A percentile compares a stretch with the other conserved stretches of the same genome.
These are phyloP conservation scores for Argynnis bischoffii DNA, from an alignment of 2,888 invertebrate genomes.

Conservation along the genomic window DNA sequence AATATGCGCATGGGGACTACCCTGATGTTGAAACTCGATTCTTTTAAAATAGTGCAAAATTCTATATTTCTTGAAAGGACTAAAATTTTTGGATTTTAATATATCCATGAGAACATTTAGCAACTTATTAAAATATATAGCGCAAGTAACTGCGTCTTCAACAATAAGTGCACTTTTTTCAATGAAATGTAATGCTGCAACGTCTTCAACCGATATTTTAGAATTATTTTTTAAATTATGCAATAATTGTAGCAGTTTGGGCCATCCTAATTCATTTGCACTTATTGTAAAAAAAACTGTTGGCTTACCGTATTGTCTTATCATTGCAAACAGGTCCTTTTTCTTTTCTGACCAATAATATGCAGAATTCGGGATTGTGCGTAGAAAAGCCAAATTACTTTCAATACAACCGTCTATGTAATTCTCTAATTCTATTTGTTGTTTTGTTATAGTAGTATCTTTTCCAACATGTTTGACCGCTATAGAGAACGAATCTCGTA, in stretches of 20 bases:
- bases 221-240: constrained; percentile 40
- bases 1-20: constrained; percentile 59
- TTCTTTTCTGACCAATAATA: constrained; percentile 31
- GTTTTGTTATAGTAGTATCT: no score
- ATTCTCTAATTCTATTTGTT: no score
- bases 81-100: constrained; percentile 45
- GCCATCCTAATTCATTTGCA: constrained; percentile 51
- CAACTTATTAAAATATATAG: constrained; percentile 51
- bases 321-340: constrained; percentile 53
- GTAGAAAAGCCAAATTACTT: constrained; percentile 47
- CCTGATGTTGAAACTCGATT: constrained; percentile 59
- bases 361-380: constrained; percentile 42
- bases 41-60: constrained; percentile 50
- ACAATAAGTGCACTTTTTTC: constrained; percentile 4
- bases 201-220: constrained; percentile 5
- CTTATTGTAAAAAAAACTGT: constrained; percentile 52
- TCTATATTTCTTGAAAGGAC: constrained; percentile 45
- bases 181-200: no score
- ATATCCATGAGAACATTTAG: constrained; percentile 47
- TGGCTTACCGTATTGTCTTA: constrained; percentile 53
- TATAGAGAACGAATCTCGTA: not conserved
- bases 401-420: constrained; percentile 22
- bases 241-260: constrained; percentile 41
- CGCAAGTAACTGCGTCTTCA: constrained; percentile 51
- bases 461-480: no score